phyloP scores from a whole-genome alignment of 1,140 invertebrate species.

The Papilio polyxenes region DNA sequence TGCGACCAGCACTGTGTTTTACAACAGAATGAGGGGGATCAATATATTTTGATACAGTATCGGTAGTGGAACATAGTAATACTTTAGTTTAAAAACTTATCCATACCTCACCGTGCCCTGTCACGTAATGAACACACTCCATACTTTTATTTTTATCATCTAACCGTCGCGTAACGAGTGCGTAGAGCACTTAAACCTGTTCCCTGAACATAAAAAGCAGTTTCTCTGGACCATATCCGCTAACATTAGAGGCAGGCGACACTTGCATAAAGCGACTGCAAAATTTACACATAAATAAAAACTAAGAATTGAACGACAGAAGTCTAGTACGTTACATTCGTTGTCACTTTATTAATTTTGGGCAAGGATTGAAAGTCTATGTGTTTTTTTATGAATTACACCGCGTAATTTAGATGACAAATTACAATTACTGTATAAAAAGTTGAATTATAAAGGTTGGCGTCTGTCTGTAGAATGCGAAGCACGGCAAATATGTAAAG shows the following conservation, averaged over 20 bases:
- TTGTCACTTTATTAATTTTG: neutral
- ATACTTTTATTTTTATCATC: constrained; percentile 18
- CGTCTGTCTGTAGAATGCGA: constrained; percentile 1
- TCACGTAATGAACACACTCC: neutral
- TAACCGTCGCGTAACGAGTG: neutral
- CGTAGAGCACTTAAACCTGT: constrained; percentile 4
- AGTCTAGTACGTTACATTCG: neutral
- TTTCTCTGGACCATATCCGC: constrained; percentile 12
- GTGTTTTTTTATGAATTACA: neutral
- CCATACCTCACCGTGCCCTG: neutral
- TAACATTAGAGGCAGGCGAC: constrained; percentile 20
- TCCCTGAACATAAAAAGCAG: constrained; percentile 16
- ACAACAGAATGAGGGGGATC: neutral
- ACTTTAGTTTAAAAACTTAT: neutral
- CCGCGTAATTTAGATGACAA: neutral
- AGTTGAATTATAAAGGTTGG: neutral
- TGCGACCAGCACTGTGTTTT: neutral
- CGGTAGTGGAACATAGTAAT: too few species aligned
- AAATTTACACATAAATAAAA: neutral
- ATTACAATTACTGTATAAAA: neutral
- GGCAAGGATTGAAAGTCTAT: too few species aligned
- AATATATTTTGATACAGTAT: neutral
- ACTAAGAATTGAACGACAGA: neutral
- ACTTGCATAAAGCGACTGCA: neutral
- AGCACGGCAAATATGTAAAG: constrained; percentile 21